Percentiles rank a stretch among this genome's conserved stretches.
Conservation (phyloP, 92 coral and sea anemone species). For the Paragorgia papillata region DNA sequence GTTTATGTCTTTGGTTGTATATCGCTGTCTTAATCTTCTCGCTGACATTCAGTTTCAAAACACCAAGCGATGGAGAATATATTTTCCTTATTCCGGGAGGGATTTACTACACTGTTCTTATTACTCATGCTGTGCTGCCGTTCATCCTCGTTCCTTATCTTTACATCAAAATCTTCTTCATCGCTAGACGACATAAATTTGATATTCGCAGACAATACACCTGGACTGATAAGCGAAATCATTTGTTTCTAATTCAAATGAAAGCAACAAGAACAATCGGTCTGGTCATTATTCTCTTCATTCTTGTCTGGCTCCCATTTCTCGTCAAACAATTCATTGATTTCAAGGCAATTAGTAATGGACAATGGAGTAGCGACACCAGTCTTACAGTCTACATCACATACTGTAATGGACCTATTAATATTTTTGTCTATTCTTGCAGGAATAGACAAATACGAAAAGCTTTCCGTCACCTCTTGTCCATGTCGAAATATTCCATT, state of each 20-base stretch:
- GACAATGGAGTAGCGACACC: background rate
- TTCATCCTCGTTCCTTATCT: background rate
- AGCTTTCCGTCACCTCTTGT: background rate
- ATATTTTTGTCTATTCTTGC: slow-evolving; percentile 7
- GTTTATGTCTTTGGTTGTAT: slow-evolving; percentile 4
- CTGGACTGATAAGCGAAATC: background rate
- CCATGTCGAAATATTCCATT: background rate
- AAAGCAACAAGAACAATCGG: slow-evolving; percentile 10
- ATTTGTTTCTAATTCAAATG: background rate
- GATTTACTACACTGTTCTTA: slow-evolving; percentile 1
- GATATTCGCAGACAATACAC: background rate
- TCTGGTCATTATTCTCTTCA: slow-evolving; percentile 13
- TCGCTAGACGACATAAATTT: background rate
- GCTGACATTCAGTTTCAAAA: background rate
- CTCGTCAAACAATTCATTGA: background rate
- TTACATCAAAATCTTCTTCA: slow-evolving; percentile 1
- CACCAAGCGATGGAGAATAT: background rate
- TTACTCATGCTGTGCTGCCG: background rate
- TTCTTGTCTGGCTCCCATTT: slow-evolving; percentile 22
- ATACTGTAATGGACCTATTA: slow-evolving; percentile 15
- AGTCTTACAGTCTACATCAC: background rate
- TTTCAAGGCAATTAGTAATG: background rate
- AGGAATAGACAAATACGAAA: slow-evolving; percentile 6
- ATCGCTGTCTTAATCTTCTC: background rate
- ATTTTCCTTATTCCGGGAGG: slow-evolving; percentile 8